Evolutionary conservation across 2,797 vertebrate genomes (phyloP).

Genomic region (Lithobates pipiens): DNA sequence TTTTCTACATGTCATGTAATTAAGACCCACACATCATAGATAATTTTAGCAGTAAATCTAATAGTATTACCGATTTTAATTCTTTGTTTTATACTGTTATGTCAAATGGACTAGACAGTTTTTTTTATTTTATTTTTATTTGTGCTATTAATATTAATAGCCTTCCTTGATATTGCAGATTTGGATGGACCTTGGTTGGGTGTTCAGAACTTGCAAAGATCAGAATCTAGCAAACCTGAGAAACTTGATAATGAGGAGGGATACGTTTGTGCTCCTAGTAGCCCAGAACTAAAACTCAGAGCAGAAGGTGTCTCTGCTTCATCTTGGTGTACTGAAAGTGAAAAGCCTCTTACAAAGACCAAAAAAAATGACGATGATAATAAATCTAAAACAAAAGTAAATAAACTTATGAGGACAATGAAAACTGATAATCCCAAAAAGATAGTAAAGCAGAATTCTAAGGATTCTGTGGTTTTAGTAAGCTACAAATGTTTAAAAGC

Average conservation of each 20-base stretch:
- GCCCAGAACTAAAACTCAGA: constrained; percentile 81
- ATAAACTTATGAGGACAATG: constrained; percentile 92
- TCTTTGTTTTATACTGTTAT: too few species aligned
- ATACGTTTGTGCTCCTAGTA: constrained; percentile 76
- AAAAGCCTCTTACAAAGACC: constrained; percentile 80
- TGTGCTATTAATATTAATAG: background rate
- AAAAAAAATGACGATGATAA: constrained; percentile 81
- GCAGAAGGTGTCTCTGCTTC: constrained; percentile 73
- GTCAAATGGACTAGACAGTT: too few species aligned
- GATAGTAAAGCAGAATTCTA: constrained; percentile 89
- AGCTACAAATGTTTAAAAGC: constrained; percentile 95
- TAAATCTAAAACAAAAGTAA: constrained; percentile 94
- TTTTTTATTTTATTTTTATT: background rate
- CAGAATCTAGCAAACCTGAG: constrained; percentile 84
- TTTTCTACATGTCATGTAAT: too few species aligned
- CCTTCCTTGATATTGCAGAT: constrained; percentile 75
- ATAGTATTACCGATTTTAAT: too few species aligned
- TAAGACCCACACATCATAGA: too few species aligned
- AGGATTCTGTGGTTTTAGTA: constrained; percentile 94
- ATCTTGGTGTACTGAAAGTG: constrained; percentile 83
- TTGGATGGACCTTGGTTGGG: constrained; percentile 93
- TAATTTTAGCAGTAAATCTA: too few species aligned
- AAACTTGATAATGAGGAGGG: constrained; percentile 85
- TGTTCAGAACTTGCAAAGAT: constrained; percentile 81
- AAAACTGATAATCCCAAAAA: constrained; percentile 94